phyloP scores from a whole-genome alignment of 2,797 vertebrate genomes.

The Rhinella marina region DNA sequence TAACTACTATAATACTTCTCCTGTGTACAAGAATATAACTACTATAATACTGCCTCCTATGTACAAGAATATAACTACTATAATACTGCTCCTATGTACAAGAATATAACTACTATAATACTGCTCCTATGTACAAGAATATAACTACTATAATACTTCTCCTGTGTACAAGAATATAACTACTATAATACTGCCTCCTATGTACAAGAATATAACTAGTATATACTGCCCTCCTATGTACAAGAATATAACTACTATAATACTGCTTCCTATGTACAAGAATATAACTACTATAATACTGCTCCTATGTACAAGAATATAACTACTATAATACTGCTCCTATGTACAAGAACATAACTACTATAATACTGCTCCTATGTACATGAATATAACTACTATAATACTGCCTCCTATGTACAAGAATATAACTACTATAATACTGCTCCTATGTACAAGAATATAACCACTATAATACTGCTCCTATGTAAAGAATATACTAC shows the following conservation, averaged over 20 bases:
- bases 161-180: not conserved
- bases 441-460: not conserved
- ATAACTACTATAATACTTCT: not conserved
- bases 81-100: not conserved
- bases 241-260: not conserved
- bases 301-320: not conserved
- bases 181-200: conserved; percentile 4
- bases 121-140: not conserved
- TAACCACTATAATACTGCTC: conserved; percentile 1
- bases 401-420: not conserved
- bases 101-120: not conserved
- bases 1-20: not conserved
- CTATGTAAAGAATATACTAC: not conserved
- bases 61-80: conserved; percentile 11
- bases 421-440: conserved; percentile 13
- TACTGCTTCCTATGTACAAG: not conserved
- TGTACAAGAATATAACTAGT: conserved; percentile 8
- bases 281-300: not conserved
- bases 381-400: not conserved
- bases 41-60: not conserved
- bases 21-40: not conserved
- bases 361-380: not conserved
- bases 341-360: conserved; percentile 2
- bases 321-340: conserved; percentile 5
- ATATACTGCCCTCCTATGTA: conserved; percentile 8